Evolutionary conservation across 2,113 vertebrate species (phyloP).

Genomic region (Conger conger): DNA sequence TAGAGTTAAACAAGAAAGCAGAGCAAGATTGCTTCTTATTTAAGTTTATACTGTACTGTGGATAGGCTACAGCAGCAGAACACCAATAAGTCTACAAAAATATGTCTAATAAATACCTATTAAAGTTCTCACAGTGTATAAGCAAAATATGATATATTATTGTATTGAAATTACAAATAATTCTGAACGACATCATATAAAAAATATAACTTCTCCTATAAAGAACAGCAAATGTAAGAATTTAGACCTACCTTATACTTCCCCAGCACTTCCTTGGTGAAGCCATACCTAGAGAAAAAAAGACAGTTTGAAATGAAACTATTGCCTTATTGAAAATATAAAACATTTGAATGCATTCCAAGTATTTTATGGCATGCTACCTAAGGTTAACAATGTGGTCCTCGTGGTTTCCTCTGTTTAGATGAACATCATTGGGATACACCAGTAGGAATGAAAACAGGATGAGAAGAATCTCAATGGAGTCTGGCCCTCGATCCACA

Average conservation of each 20-base stretch:
- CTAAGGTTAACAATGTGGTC: slow-evolving; percentile 89
- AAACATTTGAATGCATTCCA: too few species aligned
- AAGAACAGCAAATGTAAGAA: neutral
- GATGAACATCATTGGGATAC: slow-evolving; percentile 85
- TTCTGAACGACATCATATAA: too few species aligned
- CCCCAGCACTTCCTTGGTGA: slow-evolving; percentile 88
- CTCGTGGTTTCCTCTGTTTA: slow-evolving; percentile 92
- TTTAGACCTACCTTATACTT: slow-evolving; percentile 83
- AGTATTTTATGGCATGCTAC: slow-evolving; percentile 51
- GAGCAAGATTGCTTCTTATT: too few species aligned
- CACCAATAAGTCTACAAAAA: too few species aligned
- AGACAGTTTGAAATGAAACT: neutral
- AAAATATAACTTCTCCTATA: neutral
- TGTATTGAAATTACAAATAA: too few species aligned
- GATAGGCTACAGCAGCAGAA: too few species aligned
- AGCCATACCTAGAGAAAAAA: slow-evolving; percentile 81
- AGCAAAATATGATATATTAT: too few species aligned
- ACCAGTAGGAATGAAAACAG: slow-evolving; percentile 87
- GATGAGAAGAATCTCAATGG: slow-evolving; percentile 85
- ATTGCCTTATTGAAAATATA: too few species aligned
- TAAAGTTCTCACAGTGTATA: too few species aligned
- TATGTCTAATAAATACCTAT: too few species aligned
- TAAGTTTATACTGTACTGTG: too few species aligned
- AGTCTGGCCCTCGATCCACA: slow-evolving; percentile 88
- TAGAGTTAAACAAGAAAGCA: too few species aligned